A percentile compares a stretch with the other conserved stretches of the same genome.
These are phyloP conservation scores for Chinchilla lanigera DNA, from an alignment of 2,113 vertebrate species.

Conservation along the genomic window DNA sequence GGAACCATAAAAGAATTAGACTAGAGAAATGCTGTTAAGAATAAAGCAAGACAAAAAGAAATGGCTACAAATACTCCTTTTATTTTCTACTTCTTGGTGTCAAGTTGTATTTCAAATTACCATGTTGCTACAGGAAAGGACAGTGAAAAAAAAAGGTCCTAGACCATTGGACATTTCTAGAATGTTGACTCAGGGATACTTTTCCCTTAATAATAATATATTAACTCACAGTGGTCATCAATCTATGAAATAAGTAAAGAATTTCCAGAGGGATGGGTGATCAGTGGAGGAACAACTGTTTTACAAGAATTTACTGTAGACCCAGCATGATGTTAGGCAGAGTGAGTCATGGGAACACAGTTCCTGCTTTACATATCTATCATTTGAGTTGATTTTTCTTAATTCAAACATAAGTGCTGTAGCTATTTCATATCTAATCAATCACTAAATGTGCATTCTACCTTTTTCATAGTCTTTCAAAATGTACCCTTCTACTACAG, in stretches of 20 bases:
- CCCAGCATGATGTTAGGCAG: background rate
- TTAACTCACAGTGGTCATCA: background rate
- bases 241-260: background rate
- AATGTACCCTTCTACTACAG: background rate
- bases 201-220: conserved; percentile 11
- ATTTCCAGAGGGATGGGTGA: background rate
- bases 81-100: conserved; percentile 79
- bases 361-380: background rate
- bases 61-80: conserved; percentile 81
- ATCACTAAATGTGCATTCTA: background rate
- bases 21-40: conserved; percentile 81
- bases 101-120: conserved; percentile 77
- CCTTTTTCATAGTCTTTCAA: background rate
- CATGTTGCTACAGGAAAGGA: conserved; percentile 71
- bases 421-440: background rate
- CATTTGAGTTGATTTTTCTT: background rate
- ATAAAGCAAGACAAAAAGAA: conserved; percentile 83
- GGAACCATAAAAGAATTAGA: conserved; percentile 84
- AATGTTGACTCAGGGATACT: background rate
- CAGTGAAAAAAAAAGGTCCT: conserved; percentile 73
- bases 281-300: background rate
- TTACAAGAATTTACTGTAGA: background rate
- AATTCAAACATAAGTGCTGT: background rate
- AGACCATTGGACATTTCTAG: conserved; percentile 72
- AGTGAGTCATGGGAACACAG: background rate